Evolutionary conservation across 2,797 vertebrate species (phyloP).

Genomic region (Lateolabrax maculatus): DNA sequence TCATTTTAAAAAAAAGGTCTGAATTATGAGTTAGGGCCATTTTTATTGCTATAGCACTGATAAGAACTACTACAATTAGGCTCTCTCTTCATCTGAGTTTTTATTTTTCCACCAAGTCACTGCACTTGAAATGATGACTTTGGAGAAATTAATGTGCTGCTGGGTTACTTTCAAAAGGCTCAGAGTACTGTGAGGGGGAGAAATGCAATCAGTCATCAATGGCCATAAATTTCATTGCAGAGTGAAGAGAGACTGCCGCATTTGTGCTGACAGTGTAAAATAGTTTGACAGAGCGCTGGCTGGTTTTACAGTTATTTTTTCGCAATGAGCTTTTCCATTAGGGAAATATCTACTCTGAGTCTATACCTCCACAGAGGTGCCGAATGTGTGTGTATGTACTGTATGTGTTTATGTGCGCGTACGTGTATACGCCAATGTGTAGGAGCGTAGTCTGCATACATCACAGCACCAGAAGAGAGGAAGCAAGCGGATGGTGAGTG

Average conservation of each 20-base stretch:
- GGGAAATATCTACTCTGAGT: constrained; percentile 68
- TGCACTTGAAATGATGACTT: constrained; percentile 79
- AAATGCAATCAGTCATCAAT: constrained; percentile 83
- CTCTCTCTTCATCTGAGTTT: constrained; percentile 68
- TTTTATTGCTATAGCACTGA: constrained; percentile 51
- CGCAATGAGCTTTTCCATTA: constrained; percentile 82
- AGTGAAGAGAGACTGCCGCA: constrained; percentile 67
- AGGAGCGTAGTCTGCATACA: constrained; percentile 22
- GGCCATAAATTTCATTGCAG: constrained; percentile 79
- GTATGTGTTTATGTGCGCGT: constrained; percentile 18
- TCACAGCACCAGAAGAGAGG: constrained; percentile 28
- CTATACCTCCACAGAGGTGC: constrained; percentile 36
- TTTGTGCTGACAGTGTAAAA: constrained; percentile 83
- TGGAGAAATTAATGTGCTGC: constrained; percentile 77
- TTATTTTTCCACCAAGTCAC: constrained; percentile 75
- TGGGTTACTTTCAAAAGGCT: constrained; percentile 80
- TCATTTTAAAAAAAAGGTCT: constrained; percentile 21
- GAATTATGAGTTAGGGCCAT: constrained; percentile 41
- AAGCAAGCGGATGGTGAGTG: constrained; percentile 38
- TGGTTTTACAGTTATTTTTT: constrained; percentile 79
- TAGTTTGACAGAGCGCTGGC: constrained; percentile 77
- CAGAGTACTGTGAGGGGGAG: constrained; percentile 66
- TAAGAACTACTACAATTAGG: constrained; percentile 70
- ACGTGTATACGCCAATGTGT: constrained; percentile 2
- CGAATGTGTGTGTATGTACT: constrained; percentile 25